phyloP scores from a whole-genome alignment of 2,113 vertebrate species.

The Sphaerodactylus townsendi region DNA sequence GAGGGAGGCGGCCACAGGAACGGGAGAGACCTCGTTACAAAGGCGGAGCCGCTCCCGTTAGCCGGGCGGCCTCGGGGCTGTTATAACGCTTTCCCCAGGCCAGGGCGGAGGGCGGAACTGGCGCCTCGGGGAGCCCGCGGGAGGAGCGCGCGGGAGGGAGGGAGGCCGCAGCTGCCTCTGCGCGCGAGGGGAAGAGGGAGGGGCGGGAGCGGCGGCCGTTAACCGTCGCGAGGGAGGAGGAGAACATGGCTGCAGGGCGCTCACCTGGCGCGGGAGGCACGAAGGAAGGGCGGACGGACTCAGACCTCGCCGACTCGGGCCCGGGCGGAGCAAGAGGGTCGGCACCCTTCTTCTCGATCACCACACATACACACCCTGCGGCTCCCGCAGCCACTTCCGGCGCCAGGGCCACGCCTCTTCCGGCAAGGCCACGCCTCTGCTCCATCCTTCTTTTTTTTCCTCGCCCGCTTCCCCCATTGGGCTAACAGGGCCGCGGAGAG shows the following conservation, averaged over 20 bases:
- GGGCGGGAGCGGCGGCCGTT: background rate
- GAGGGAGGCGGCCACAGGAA: background rate
- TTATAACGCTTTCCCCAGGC: no score
- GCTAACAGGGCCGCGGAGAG: background rate
- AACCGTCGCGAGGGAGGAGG: background rate
- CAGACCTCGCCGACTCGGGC: conserved; percentile 3
- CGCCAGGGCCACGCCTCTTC: conserved; percentile 1
- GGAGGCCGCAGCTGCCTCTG: background rate
- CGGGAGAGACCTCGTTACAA: conserved; percentile 14
- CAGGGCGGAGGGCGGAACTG: background rate
- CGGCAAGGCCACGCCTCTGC: conserved; percentile 17
- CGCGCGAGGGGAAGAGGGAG: background rate
- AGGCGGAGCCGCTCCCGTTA: background rate
- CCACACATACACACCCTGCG: conserved; percentile 49
- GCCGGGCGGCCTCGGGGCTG: background rate
- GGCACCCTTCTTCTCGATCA: conserved; percentile 31
- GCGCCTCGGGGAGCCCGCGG: background rate
- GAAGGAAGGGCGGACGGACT: background rate
- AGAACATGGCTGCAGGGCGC: background rate
- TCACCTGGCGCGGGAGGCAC: conserved; percentile 36
- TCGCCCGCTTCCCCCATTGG: conserved; percentile 27
- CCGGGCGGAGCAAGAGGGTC: conserved; percentile 4
- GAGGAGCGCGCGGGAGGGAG: no score
- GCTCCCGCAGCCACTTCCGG: conserved; percentile 43
- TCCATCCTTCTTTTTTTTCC: background rate